phyloP scores from a whole-genome alignment of 2,888 invertebrate species.

The Augochlorella aurata region DNA sequence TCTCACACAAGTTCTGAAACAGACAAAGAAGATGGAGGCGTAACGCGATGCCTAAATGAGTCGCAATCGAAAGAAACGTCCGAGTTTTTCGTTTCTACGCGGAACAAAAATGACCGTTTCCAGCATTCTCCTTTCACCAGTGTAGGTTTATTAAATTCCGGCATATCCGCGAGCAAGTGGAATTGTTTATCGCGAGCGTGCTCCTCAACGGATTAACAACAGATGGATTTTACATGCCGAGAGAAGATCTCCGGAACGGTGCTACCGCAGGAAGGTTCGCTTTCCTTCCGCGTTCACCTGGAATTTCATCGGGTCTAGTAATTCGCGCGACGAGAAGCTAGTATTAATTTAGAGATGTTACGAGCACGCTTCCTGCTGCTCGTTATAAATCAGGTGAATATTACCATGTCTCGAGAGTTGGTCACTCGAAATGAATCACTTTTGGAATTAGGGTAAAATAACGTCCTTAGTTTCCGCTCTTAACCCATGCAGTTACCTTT shows the following conservation, averaged over 20 bases:
- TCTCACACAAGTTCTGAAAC: not conserved
- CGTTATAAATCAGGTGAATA: constrained; percentile 14
- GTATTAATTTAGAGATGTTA: constrained; percentile 15
- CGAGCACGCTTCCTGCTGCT: not conserved
- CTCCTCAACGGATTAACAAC: not conserved
- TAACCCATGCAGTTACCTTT: not conserved
- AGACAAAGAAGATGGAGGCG: not conserved
- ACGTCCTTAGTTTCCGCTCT: not conserved
- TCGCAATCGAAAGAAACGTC: not conserved
- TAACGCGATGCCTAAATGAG: not conserved
- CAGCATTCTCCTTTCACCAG: not conserved
- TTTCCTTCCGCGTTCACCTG: constrained; percentile 62
- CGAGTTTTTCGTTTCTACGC: not conserved
- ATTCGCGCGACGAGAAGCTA: constrained; percentile 38
- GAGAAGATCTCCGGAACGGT: constrained; percentile 29
- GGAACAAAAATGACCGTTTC: not conserved
- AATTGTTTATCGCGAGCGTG: constrained; percentile 13
- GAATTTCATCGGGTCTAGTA: constrained; percentile 42
- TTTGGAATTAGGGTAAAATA: not conserved
- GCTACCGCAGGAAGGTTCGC: constrained; percentile 23
- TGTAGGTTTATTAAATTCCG: not conserved
- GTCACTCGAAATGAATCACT: not conserved
- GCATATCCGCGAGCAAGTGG: not conserved
- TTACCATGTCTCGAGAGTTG: not conserved
- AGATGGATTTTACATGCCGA: constrained; percentile 24